Evolutionary conservation across 2,888 invertebrate genomes (phyloP).

Genomic region (Falcaria lacertinaria): DNA sequence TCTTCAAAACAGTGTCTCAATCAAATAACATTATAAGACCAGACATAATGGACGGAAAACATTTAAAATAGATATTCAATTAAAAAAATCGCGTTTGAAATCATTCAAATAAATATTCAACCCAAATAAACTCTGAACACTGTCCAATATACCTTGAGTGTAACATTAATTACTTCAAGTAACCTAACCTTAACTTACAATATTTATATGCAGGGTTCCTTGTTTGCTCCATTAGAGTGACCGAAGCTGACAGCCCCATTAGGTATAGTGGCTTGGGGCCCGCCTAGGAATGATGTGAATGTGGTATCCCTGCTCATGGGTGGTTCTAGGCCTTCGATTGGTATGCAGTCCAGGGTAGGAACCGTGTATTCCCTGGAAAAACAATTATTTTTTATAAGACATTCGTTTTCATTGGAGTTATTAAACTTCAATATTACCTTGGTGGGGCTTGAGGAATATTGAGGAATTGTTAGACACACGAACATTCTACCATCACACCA

Average conservation of each 20-base stretch:
- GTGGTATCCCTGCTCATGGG: constrained; percentile 75
- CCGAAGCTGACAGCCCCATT: constrained; percentile 46
- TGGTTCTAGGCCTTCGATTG: constrained; percentile 69
- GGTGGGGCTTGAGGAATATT: too few species aligned
- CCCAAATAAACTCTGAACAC: too few species aligned
- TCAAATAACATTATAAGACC: neutral
- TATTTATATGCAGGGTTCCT: constrained; percentile 21
- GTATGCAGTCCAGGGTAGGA: constrained; percentile 72
- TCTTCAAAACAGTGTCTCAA: too few species aligned
- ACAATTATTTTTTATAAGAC: constrained; percentile 1
- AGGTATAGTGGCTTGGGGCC: constrained; percentile 46
- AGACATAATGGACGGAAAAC: neutral
- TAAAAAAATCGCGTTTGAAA: too few species aligned
- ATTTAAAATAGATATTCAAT: neutral
- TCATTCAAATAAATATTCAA: too few species aligned
- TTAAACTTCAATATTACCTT: too few species aligned
- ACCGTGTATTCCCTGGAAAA: constrained; percentile 68
- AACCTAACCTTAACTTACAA: constrained; percentile 12
- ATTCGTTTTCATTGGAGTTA: too few species aligned
- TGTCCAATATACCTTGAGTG: too few species aligned
- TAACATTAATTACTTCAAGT: too few species aligned
- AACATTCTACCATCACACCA: too few species aligned
- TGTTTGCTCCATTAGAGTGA: constrained; percentile 31
- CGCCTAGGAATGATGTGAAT: constrained; percentile 75
- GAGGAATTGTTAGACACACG: too few species aligned